Base-by-base conservation (phyloP, 2,113 vertebrate species). In the Oxyura jamaicensis region DNA sequence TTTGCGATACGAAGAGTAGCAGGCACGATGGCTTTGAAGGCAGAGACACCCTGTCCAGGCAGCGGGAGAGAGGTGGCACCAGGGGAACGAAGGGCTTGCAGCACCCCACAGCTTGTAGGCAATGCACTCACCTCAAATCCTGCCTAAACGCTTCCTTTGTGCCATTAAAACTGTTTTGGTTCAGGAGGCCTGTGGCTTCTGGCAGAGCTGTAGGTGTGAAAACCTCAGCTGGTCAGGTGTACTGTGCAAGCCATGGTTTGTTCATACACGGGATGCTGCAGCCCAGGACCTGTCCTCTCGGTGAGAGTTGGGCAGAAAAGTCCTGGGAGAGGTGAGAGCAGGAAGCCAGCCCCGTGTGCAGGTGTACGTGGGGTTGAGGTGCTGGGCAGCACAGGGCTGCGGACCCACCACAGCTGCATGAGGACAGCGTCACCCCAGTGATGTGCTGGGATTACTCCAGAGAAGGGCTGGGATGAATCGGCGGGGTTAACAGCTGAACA, bases 311-410 rank as follows among this genome's bases (percentile, higher is more conserved):
- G 14, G 20, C 7, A 4, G 29, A 69, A 44, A 53, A 59, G 33
- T 16, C 29, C 58, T 69, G 60, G 76, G 36, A 71, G 17, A 77
- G 52, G 26, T 50, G 76, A 88, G 83, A 90, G 18, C 36, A 68
- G 62, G 53, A 82, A 48, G 26, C 21, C 63, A 29, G 9, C 20
- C 44, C 33, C 2, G 2, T 1, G 1, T 1, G 0, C 23, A 11
- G 20, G 17, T 33, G 21, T 52, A 23, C 0, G 0, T 59, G 69
- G 36, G 52, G 10, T n/a, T 78, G 53, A 44, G 50, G 14, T 62
- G 29, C 42, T 75, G 31, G 39, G 33, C 48, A 82, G 71, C 46
- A 29, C 31, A 52, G 39, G 20, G 22, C 8, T 79, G 65, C 73
- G 48, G 39, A 56, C 50, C 35, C 31, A 1, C 53, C 36, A 4